A percentile compares a stretch with the other conserved stretches of the same genome.
phyloP scores from a whole-genome alignment of 1,140 invertebrate species.

The Diploscapter pachys region DNA sequence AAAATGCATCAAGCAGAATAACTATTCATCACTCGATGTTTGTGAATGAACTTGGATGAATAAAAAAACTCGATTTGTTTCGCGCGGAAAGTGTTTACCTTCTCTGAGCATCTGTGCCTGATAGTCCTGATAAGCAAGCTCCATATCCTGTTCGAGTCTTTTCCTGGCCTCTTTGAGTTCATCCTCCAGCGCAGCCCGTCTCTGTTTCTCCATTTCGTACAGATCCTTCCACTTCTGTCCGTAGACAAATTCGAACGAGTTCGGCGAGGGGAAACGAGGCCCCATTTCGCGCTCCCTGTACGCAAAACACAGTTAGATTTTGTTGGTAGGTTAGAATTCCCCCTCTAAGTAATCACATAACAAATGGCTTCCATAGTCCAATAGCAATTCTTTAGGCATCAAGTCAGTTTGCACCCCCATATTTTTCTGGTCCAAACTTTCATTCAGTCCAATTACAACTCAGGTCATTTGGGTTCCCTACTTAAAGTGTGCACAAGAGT shows the following conservation, averaged over 20 bases:
- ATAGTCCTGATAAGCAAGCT: conserved; percentile 65
- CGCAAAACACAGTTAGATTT: conserved; percentile 14
- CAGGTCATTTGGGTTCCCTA: too few species aligned
- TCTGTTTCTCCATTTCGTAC: conserved; percentile 73
- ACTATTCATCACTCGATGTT: too few species aligned
- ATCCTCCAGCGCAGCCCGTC: conserved; percentile 60
- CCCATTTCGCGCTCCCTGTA: conserved; percentile 66
- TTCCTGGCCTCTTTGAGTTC: conserved; percentile 78
- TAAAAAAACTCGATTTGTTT: too few species aligned
- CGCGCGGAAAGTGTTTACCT: conserved; percentile 13
- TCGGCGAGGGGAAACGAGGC: conserved; percentile 81
- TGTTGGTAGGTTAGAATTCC: background rate
- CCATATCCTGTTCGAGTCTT: conserved; percentile 83
- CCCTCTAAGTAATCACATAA: background rate
- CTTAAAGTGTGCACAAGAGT: too few species aligned
- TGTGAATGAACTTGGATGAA: too few species aligned
- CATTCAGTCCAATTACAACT: too few species aligned
- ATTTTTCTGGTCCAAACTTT: too few species aligned
- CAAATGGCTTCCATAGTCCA: background rate
- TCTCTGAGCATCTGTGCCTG: conserved; percentile 58
- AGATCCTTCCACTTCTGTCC: conserved; percentile 92
- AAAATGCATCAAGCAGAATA: too few species aligned
- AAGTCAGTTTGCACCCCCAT: too few species aligned
- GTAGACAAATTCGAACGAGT: conserved; percentile 91
- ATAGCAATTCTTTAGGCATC: too few species aligned